phyloP scores from a whole-genome alignment of 37 sponge, comb jelly and placozoan genomes.

The Aphrocallistes beatrix region DNA sequence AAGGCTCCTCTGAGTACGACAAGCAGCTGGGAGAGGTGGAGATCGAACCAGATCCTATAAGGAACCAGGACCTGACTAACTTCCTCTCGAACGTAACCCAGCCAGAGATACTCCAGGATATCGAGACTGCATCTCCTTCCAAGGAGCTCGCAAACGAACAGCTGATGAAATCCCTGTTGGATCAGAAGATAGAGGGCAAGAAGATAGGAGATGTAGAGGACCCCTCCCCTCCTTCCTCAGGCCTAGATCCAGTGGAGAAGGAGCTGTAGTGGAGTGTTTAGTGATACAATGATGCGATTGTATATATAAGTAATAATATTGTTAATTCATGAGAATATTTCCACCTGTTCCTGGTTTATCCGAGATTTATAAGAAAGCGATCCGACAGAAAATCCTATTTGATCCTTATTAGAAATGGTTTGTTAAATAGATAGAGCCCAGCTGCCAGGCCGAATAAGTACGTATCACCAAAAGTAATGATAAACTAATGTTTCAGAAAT shows the following conservation, averaged over 20 bases:
- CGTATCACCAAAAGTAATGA: too few species aligned
- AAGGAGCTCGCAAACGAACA: not conserved
- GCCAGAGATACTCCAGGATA: not conserved
- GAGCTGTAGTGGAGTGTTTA: too few species aligned
- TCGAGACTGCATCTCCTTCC: not conserved
- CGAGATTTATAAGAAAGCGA: too few species aligned
- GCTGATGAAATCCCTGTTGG: conserved; percentile 1
- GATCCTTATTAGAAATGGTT: too few species aligned
- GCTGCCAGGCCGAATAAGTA: too few species aligned
- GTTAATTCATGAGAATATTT: too few species aligned
- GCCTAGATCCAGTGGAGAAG: not conserved
- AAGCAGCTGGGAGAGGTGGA: conserved; percentile 8
- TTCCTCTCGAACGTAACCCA: not conserved
- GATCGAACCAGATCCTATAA: not conserved
- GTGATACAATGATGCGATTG: too few species aligned
- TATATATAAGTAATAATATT: too few species aligned
- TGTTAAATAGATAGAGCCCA: too few species aligned
- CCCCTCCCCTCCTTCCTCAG: not conserved
- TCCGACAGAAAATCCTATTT: too few species aligned
- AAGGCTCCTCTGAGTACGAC: conserved; percentile 18
- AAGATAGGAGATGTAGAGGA: conserved; percentile 8
- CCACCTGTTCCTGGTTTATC: too few species aligned
- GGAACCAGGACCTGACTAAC: not conserved
- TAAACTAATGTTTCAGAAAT: too few species aligned
- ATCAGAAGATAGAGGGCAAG: not conserved